Conservation (phyloP, 2,888 invertebrate species). For the Pycnomerus fuliginosus region DNA sequence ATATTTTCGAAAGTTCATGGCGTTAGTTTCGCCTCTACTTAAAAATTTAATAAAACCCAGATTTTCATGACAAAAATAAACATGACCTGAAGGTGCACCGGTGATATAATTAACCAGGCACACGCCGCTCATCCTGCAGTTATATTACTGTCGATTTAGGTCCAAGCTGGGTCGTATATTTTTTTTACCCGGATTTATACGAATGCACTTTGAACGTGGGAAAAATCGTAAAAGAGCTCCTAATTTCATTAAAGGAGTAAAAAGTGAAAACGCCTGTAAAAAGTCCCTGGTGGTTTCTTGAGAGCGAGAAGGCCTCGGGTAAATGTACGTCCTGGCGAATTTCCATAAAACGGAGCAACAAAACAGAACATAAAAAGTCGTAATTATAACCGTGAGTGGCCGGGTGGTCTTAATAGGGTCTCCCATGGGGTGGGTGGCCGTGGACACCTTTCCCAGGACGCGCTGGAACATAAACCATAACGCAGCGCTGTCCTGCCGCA, state of each 20-base stretch:
- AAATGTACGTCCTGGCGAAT: constrained; percentile 1
- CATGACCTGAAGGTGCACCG: not conserved
- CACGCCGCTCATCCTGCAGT: constrained; percentile 21
- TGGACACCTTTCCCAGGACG: constrained; percentile 11
- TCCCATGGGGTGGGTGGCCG: constrained; percentile 2
- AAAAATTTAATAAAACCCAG: no score
- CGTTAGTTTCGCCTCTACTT: no score
- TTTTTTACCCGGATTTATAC: constrained; percentile 1
- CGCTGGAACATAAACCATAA: constrained; percentile 12
- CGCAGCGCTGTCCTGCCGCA: constrained; percentile 14
- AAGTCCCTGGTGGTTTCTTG: not conserved
- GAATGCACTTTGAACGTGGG: not conserved
- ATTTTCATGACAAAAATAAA: no score
- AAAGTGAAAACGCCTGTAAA: not conserved
- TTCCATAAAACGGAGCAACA: constrained; percentile 8
- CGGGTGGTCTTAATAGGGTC: constrained; percentile 10
- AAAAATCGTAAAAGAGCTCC: constrained; percentile 1
- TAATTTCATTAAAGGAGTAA: constrained; percentile 1
- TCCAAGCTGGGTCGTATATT: constrained; percentile 8
- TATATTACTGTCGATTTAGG: constrained; percentile 20
- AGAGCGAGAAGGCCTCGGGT: not conserved
- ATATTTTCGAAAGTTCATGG: no score
- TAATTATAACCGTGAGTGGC: constrained; percentile 12
- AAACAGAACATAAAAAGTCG: constrained; percentile 15
- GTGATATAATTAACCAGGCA: constrained; percentile 19